These are phyloP conservation scores for Dryas iulia DNA, from an alignment of 1,140 invertebrate species.

Conservation along the genomic window DNA sequence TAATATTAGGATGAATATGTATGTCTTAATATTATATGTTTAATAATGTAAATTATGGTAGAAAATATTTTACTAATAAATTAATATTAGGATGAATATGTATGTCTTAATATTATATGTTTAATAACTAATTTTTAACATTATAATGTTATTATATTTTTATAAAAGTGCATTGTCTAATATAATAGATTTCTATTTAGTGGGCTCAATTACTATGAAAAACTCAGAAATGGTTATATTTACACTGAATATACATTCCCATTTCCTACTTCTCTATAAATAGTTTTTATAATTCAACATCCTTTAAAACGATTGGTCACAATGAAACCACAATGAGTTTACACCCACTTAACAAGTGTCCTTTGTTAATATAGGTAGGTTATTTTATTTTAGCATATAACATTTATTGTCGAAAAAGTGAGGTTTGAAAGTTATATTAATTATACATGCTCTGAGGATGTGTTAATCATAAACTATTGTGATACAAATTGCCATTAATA, in stretches of 20 bases:
- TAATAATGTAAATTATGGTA: no score
- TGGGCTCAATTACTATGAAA: no score
- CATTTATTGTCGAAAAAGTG: background rate
- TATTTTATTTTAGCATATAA: background rate
- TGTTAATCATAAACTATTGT: background rate
- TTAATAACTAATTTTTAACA: no score
- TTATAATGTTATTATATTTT: no score
- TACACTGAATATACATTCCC: background rate
- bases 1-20: no score
- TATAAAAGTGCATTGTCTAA: no score
- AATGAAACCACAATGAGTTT: background rate
- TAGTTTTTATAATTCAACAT: background rate
- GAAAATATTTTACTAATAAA: no score
- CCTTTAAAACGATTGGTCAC: conserved; percentile 1
- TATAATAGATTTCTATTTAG: no score
- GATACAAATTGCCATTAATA: background rate
- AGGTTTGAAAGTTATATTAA: background rate
- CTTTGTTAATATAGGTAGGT: background rate
- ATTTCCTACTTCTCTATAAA: background rate
- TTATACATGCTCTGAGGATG: background rate
- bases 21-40: no score
- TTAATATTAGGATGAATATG: no score
- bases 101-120: no score
- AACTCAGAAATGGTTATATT: no score
- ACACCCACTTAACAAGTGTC: background rate